Evolutionary conservation across 2,797 vertebrate species (phyloP).

Genomic region (Schizothorax lantsangensis): DNA sequence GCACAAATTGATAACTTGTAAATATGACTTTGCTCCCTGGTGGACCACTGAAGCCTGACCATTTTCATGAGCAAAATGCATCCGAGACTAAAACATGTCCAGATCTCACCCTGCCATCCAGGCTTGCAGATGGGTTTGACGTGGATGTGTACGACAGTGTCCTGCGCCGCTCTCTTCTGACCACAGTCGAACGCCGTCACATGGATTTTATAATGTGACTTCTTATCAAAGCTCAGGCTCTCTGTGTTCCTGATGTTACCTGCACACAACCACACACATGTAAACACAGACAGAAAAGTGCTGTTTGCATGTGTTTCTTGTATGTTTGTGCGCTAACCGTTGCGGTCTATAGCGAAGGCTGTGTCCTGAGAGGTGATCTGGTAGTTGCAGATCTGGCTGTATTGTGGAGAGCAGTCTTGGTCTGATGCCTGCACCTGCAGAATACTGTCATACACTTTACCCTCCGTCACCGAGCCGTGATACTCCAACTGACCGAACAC

Average conservation of each 20-base stretch:
- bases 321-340: conserved; percentile 80
- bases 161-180: conserved; percentile 87
- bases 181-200: conserved; percentile 95
- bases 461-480: conserved; percentile 87
- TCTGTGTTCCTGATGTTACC: conserved; percentile 97
- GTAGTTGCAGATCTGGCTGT: conserved; percentile 97
- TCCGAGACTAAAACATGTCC: not conserved
- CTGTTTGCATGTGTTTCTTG: not conserved
- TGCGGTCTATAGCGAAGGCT: conserved; percentile 95
- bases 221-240: conserved; percentile 90
- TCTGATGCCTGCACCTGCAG: conserved; percentile 94
- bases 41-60: not conserved
- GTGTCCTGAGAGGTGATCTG: conserved; percentile 88
- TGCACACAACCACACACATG: conserved; percentile 64
- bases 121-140: conserved; percentile 96
- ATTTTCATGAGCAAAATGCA: not conserved
- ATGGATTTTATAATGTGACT: conserved; percentile 91
- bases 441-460: conserved; percentile 95
- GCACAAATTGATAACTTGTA: not conserved
- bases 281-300: conserved; percentile 1
- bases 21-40: not conserved
- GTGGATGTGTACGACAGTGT: conserved; percentile 86
- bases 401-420: conserved; percentile 94
- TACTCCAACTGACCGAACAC: conserved; percentile 89
- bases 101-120: conserved; percentile 91